A percentile compares a stretch with the other conserved stretches of the same genome.
Evolutionary conservation across 1,140 invertebrate species (phyloP).

Genomic region (Tetramorium parvispinum): DNA sequence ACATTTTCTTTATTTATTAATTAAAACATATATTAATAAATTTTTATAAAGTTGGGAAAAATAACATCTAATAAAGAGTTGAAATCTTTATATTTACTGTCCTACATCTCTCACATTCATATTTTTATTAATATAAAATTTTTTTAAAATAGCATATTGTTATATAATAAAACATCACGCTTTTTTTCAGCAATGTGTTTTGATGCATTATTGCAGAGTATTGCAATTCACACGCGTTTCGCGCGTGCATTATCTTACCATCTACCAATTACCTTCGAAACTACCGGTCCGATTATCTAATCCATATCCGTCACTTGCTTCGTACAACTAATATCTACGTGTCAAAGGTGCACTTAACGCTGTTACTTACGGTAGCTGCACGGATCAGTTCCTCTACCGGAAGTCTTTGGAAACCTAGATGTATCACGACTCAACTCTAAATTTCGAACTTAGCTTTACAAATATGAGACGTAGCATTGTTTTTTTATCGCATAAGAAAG

Average conservation of each 20-base stretch:
- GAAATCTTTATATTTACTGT: background rate
- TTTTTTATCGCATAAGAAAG: background rate
- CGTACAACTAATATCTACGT: slow-evolving; percentile 22
- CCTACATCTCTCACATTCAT: background rate
- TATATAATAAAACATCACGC: background rate
- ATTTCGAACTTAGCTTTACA: background rate
- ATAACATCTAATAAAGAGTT: background rate
- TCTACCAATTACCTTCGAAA: slow-evolving; percentile 39
- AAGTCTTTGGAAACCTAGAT: slow-evolving; percentile 11
- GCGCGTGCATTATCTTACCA: slow-evolving; percentile 20
- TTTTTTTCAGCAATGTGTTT: background rate
- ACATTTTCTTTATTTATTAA: background rate
- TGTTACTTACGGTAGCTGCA: slow-evolving; percentile 9
- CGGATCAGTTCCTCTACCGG: background rate
- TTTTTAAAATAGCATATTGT: background rate
- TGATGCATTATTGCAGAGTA: slow-evolving; percentile 20
- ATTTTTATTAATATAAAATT: background rate
- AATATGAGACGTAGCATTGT: background rate
- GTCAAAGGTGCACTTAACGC: slow-evolving; percentile 29
- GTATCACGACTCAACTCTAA: background rate
- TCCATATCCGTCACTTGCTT: slow-evolving; percentile 35
- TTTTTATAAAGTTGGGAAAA: background rate
- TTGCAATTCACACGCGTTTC: background rate
- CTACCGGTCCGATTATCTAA: slow-evolving; percentile 48
- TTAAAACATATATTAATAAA: background rate